phyloP scores from a whole-genome alignment of 2,797 vertebrate genomes.

The Otolemur crassicaudatus region DNA sequence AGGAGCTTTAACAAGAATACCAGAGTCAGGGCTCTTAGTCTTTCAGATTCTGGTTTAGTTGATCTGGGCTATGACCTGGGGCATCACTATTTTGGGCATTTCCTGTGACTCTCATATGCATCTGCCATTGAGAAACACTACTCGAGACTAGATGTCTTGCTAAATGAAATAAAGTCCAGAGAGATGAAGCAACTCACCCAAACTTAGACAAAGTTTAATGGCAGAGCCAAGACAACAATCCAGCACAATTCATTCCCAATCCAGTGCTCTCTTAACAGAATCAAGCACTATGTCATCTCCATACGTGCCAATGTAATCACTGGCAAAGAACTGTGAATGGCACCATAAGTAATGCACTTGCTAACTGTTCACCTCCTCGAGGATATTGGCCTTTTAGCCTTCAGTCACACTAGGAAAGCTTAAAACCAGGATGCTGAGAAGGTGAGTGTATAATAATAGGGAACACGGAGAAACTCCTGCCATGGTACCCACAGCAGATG shows the following conservation, averaged over 20 bases:
- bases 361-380: constrained; percentile 25
- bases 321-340: constrained; percentile 48
- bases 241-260: not conserved
- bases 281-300: not conserved
- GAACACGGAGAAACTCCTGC: not conserved
- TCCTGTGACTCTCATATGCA: not conserved
- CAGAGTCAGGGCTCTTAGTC: not conserved
- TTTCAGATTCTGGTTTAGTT: not conserved
- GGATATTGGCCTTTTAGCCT: constrained; percentile 19
- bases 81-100: not conserved
- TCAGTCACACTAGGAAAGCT: constrained; percentile 27
- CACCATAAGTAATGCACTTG: not conserved
- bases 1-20: not conserved
- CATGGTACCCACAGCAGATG: constrained; percentile 72
- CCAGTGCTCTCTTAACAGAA: constrained; percentile 10
- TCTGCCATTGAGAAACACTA: not conserved
- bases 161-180: constrained; percentile 14
- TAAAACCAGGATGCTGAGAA: constrained; percentile 24
- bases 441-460: not conserved
- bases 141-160: not conserved
- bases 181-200: not conserved
- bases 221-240: not conserved
- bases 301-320: constrained; percentile 51
- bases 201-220: not conserved
- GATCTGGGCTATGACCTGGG: not conserved